phyloP scores from a whole-genome alignment of 2,797 vertebrate species.

The Propithecus perrieri region DNA sequence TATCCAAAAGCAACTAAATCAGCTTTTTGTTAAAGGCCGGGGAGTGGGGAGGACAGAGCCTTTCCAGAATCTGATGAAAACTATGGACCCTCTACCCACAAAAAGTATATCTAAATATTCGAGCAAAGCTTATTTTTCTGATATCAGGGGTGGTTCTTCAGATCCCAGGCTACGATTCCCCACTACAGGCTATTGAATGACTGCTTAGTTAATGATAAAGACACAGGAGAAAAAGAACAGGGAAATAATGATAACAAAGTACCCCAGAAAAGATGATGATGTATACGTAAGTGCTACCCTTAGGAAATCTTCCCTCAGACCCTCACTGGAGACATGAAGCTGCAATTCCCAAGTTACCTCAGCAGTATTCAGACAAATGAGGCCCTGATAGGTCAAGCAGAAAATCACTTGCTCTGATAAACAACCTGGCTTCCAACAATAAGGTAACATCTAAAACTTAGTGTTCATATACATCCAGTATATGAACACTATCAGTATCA shows the following conservation, averaged over 20 bases:
- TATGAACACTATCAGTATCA: no score
- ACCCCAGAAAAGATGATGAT: neutral
- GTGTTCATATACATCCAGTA: neutral
- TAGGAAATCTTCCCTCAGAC: neutral
- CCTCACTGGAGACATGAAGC: neutral
- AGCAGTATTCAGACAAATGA: neutral
- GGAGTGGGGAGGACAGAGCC: neutral
- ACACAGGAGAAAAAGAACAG: neutral
- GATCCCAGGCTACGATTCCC: neutral
- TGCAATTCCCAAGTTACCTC: neutral
- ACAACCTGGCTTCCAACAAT: neutral
- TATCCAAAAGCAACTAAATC: conserved; percentile 8
- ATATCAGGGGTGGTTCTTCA: neutral
- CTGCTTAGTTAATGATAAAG: neutral
- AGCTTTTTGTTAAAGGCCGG: neutral
- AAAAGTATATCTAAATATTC: neutral
- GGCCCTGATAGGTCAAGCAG: neutral
- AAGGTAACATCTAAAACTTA: neutral
- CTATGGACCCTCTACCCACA: neutral
- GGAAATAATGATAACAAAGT: neutral
- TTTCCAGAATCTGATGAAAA: conserved; percentile 34
- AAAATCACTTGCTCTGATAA: conserved; percentile 48
- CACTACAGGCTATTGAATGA: neutral
- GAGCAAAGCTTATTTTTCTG: neutral
- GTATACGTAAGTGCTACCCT: neutral